Conservation (phyloP, 2,888 invertebrate genomes). For the Trachelus troglodyta region DNA sequence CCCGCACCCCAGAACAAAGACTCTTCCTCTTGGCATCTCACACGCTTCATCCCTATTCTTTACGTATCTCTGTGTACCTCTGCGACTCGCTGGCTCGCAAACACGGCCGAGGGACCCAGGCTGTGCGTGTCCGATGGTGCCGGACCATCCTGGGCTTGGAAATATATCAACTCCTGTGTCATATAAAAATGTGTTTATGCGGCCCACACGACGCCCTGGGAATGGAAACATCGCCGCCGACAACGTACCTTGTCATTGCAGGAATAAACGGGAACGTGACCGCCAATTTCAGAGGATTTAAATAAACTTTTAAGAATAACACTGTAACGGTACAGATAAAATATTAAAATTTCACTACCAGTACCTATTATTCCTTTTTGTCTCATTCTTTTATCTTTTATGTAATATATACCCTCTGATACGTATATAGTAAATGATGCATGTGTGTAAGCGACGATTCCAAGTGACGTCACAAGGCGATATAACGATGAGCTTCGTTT, state of each 20-base stretch:
- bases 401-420: not conserved
- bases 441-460: constrained; percentile 5
- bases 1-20: constrained; percentile 43
- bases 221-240: constrained; percentile 46
- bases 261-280: constrained; percentile 13
- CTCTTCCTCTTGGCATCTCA: not conserved
- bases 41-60: not conserved
- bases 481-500: constrained; percentile 56
- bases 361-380: not conserved
- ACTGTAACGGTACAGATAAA: not conserved
- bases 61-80: not conserved
- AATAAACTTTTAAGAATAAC: not conserved
- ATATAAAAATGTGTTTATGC: constrained; percentile 62
- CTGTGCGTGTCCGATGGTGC: constrained; percentile 12
- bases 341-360: not conserved
- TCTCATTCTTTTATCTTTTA: not conserved
- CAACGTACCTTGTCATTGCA: constrained; percentile 32
- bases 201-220: constrained; percentile 38
- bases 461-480: constrained; percentile 36
- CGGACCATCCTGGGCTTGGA: constrained; percentile 24
- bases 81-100: constrained; percentile 35
- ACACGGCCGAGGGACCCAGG: constrained; percentile 11
- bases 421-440: not conserved
- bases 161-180: constrained; percentile 58
- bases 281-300: not conserved